Evolutionary conservation across 2,797 vertebrate species (phyloP).

Genomic region (Rhynchotus rufescens): DNA sequence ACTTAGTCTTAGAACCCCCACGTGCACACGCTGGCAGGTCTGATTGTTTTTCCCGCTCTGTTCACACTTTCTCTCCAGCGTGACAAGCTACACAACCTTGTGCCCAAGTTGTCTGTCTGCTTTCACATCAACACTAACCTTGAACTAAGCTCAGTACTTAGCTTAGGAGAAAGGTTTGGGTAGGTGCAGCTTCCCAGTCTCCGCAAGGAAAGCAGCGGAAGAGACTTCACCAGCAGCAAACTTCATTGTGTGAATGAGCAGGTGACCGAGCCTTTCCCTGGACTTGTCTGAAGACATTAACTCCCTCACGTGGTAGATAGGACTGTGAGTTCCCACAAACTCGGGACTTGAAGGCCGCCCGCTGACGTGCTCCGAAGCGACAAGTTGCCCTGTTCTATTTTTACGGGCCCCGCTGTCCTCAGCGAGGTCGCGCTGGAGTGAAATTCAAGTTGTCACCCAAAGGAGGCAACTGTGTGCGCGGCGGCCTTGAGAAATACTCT

Average conservation of each 20-base stretch:
- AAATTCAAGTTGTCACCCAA: neutral
- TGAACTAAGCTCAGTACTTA: neutral
- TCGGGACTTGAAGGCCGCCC: neutral
- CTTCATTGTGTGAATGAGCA: neutral
- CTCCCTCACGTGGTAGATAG: neutral
- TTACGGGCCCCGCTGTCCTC: neutral
- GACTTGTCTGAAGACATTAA: neutral
- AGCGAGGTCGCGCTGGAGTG: neutral
- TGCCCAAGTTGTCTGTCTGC: neutral
- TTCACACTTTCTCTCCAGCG: neutral
- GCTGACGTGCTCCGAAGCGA: neutral
- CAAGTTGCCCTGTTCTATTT: neutral
- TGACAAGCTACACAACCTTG: neutral
- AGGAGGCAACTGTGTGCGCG: neutral
- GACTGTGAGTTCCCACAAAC: neutral
- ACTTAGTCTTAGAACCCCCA: fast-evolving
- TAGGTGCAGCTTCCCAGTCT: neutral
- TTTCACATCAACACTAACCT: neutral
- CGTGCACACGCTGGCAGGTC: fast-evolving
- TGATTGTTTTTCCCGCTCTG: neutral
- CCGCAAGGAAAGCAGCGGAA: neutral
- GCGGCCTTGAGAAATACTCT: neutral
- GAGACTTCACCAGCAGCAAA: neutral
- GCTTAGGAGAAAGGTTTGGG: neutral
- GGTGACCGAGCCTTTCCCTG: neutral